Conservation (phyloP, 2,113 vertebrate species). For the Alligator sinensis region DNA sequence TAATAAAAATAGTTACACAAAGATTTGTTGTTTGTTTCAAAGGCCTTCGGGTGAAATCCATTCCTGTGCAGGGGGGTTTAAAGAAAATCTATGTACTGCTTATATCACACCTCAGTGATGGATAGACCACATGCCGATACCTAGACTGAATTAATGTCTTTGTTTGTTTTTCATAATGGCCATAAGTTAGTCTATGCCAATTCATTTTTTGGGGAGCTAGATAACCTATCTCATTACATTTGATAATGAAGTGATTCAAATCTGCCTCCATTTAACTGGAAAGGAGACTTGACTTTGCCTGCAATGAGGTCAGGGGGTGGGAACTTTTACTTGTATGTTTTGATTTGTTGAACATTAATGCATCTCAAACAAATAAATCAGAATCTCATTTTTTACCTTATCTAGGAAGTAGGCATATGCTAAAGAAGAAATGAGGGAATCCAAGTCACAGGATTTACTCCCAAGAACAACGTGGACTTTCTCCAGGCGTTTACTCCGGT, state of each 20-base stretch:
- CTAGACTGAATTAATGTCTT: background rate
- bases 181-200: background rate
- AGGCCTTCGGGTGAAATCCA: background rate
- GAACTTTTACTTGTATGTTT: background rate
- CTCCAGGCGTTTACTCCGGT: conserved; percentile 75
- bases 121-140: background rate
- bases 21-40: background rate
- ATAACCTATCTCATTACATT: background rate
- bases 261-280: background rate
- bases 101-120: background rate
- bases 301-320: background rate
- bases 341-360: background rate
- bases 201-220: background rate
- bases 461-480: conserved; percentile 90
- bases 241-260: background rate
- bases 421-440: conserved; percentile 90
- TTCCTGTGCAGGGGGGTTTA: background rate
- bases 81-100: background rate
- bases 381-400: conserved; percentile 81
- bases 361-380: background rate
- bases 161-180: background rate
- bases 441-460: conserved; percentile 87
- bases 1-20: background rate
- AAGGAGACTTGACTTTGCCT: background rate
- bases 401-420: conserved; percentile 90